phyloP scores from a whole-genome alignment of 1,140 invertebrate genomes.

The Cataglyphis hispanica region DNA sequence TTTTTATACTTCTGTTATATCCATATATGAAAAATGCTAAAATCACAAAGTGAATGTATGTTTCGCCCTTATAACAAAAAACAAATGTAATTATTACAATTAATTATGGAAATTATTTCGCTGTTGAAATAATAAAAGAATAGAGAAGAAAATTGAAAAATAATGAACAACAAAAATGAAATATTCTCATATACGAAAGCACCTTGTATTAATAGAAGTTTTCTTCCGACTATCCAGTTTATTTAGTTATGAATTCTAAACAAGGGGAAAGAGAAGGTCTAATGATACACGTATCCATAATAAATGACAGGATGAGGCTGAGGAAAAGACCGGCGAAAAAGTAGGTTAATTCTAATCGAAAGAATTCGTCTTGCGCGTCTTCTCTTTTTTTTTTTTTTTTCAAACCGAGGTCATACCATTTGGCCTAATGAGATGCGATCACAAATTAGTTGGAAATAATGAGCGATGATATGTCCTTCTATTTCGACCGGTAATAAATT shows the following conservation, averaged over 20 bases:
- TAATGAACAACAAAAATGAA: neutral
- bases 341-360: conserved; percentile 51
- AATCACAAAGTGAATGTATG: neutral
- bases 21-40: neutral
- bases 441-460: conserved; percentile 46
- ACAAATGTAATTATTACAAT: conserved; percentile 5
- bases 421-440: conserved; percentile 21
- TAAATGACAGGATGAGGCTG: conserved; percentile 12
- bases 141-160: too few species aligned
- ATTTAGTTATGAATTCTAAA: conserved; percentile 42
- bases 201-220: neutral
- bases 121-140: neutral
- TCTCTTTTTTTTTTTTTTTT: neutral
- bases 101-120: conserved; percentile 40
- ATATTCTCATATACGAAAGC: conserved; percentile 4
- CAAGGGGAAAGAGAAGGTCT: neutral
- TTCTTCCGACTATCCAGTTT: conserved; percentile 14
- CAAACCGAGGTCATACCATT: conserved; percentile 26
- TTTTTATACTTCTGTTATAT: conserved; percentile 17
- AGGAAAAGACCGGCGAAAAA: neutral
- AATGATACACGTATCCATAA: conserved; percentile 28
- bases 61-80: neutral
- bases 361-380: conserved; percentile 61
- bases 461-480: conserved; percentile 34
- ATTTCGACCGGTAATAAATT: conserved; percentile 62